phyloP scores from a whole-genome alignment of 1,140 invertebrate genomes.

The Lutraria rhynchaena region DNA sequence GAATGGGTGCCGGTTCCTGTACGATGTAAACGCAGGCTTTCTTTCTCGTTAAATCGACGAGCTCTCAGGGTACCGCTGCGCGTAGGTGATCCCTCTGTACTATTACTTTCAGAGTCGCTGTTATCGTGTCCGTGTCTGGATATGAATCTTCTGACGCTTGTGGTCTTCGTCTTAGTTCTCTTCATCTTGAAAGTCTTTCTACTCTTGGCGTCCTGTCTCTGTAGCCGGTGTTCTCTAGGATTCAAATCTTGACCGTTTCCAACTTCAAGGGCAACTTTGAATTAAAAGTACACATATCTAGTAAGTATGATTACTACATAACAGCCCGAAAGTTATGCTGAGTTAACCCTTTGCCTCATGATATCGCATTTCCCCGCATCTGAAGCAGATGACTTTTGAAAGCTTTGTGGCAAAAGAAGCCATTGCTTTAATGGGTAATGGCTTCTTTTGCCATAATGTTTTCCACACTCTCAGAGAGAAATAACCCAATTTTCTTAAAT shows the following conservation, averaged over 20 bases:
- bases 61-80: slow-evolving; percentile 34
- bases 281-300: too few species aligned
- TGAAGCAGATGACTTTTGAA: too few species aligned
- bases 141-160: slow-evolving; percentile 68
- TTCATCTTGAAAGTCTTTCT: slow-evolving; percentile 93
- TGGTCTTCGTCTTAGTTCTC: slow-evolving; percentile 76
- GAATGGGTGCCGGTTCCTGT: slow-evolving; percentile 50
- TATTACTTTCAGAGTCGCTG: slow-evolving; percentile 62
- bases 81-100: slow-evolving; percentile 66
- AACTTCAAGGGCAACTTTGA: background rate
- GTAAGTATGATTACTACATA: too few species aligned
- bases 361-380: too few species aligned
- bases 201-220: slow-evolving; percentile 95
- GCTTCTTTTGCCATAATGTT: too few species aligned
- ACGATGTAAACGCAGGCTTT: slow-evolving; percentile 47
- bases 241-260: slow-evolving; percentile 66
- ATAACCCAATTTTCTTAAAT: too few species aligned
- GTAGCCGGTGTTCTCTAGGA: slow-evolving; percentile 89
- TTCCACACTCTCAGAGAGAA: too few species aligned
- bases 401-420: too few species aligned
- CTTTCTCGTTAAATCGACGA: slow-evolving; percentile 37
- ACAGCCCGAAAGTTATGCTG: too few species aligned
- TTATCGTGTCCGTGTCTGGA: slow-evolving; percentile 64
- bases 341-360: too few species aligned
- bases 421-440: too few species aligned